These are phyloP conservation scores for Oplegnathus fasciatus DNA, from an alignment of 2,113 vertebrate species.

Conservation along the genomic window DNA sequence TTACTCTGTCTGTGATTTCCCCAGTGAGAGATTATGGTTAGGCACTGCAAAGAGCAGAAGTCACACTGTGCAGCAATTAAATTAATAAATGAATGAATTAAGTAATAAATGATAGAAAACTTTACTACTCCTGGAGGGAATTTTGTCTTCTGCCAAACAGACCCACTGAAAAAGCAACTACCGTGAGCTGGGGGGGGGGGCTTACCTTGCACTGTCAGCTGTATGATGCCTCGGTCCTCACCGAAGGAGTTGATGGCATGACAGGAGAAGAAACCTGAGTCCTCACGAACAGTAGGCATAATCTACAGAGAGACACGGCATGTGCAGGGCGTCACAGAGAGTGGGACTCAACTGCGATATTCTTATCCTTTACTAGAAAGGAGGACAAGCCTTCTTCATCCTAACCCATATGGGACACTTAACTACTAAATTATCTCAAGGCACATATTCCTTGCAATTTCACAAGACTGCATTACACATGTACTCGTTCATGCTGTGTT, in stretches of 20 bases:
- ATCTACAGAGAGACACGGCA: slow-evolving; percentile 86
- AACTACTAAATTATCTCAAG: slow-evolving; percentile 33
- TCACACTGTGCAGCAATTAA: slow-evolving; percentile 14
- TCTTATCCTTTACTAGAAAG: slow-evolving; percentile 13
- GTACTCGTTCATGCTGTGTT: slow-evolving; percentile 26
- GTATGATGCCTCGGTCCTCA: slow-evolving; percentile 98
- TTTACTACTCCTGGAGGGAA: neutral
- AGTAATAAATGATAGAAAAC: slow-evolving; percentile 31
- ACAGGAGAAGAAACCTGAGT: slow-evolving; percentile 99
- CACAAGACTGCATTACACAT: slow-evolving; percentile 35
- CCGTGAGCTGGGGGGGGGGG: neutral
- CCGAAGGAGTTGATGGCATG: slow-evolving; percentile 99
- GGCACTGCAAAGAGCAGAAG: slow-evolving; percentile 19
- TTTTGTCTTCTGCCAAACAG: slow-evolving; percentile 4
- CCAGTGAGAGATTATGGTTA: slow-evolving; percentile 21
- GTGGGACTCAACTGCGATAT: neutral
- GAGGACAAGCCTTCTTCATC: neutral
- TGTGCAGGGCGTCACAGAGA: slow-evolving; percentile 26
- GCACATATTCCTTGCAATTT: slow-evolving; percentile 12
- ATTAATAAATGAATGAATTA: slow-evolving; percentile 42
- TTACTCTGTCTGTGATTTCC: slow-evolving; percentile 39
- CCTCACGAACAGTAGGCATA: slow-evolving; percentile 95
- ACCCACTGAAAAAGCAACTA: neutral
- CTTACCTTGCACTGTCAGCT: slow-evolving; percentile 98
- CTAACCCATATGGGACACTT: slow-evolving; percentile 22